These are phyloP conservation scores for Nemapogon koenigi DNA, from an alignment of 2,888 invertebrate species.

Conservation along the genomic window DNA sequence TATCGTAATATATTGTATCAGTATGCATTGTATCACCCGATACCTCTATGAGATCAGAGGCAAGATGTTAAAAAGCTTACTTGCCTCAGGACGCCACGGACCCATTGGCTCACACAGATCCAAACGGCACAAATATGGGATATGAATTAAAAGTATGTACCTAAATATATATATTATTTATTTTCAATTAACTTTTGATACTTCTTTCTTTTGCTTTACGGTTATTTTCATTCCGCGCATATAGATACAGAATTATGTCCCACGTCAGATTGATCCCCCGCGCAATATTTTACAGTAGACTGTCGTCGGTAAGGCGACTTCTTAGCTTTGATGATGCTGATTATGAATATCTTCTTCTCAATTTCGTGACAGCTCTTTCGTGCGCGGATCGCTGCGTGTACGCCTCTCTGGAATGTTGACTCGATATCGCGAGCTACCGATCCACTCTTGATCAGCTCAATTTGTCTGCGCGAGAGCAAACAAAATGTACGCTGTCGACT, in stretches of 20 bases:
- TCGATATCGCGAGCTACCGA: conserved; percentile 4
- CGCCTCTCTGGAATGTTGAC: conserved; percentile 3
- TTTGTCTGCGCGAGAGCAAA: conserved; percentile 3
- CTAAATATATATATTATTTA: too few species aligned
- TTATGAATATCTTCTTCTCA: conserved; percentile 47
- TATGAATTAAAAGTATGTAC: too few species aligned
- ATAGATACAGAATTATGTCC: neutral
- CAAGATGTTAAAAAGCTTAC: too few species aligned
- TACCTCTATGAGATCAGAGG: too few species aligned
- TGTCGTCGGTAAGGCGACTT: conserved; percentile 19
- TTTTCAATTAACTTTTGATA: too few species aligned
- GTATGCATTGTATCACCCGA: too few species aligned
- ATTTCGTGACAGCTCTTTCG: conserved; percentile 30
- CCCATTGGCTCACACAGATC: too few species aligned
- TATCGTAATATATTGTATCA: too few species aligned
- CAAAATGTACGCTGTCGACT: conserved; percentile 1
- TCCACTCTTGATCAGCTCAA: conserved; percentile 6
- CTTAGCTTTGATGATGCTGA: conserved; percentile 43
- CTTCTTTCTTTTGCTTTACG: too few species aligned
- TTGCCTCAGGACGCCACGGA: too few species aligned
- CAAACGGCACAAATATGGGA: too few species aligned
- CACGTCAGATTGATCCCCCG: conserved; percentile 46
- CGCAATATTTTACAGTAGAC: conserved; percentile 53
- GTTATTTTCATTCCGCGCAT: too few species aligned
- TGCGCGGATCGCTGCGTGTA: neutral